These are phyloP conservation scores for Heteromyza rotundicornis DNA, from an alignment of 2,888 invertebrate species.

Conservation along the genomic window DNA sequence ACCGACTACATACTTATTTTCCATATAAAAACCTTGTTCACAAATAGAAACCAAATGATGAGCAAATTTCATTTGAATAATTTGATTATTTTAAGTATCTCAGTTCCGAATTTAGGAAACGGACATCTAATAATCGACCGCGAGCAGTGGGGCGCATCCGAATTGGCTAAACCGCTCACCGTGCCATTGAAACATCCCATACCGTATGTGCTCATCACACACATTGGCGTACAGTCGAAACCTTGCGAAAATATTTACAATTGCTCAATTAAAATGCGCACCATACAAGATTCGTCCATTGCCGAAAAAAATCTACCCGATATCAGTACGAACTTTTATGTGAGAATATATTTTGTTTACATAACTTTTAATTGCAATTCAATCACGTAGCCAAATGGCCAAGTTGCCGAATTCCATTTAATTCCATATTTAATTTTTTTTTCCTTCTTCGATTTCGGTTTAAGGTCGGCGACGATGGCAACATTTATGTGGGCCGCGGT, in stretches of 20 bases:
- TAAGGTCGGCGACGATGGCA: constrained; percentile 66
- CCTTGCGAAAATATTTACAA: constrained; percentile 60
- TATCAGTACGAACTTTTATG: constrained; percentile 62
- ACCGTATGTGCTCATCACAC: constrained; percentile 64
- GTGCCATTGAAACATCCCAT: constrained; percentile 58
- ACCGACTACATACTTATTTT: too few relatives aligned
- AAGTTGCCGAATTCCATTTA: too few relatives aligned
- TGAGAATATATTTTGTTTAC: constrained; percentile 37
- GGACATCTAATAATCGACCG: constrained; percentile 61
- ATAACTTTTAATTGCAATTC: neutral
- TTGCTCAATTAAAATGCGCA: constrained; percentile 63
- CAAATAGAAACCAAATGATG: too few relatives aligned
- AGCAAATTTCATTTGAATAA: constrained; percentile 10
- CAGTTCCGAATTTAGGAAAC: constrained; percentile 62
- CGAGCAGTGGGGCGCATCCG: constrained; percentile 60
- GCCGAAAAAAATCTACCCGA: constrained; percentile 61
- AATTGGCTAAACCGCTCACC: constrained; percentile 40
- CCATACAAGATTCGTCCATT: constrained; percentile 64
- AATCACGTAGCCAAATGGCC: too few relatives aligned
- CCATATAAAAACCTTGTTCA: too few relatives aligned
- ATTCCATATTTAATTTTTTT: neutral
- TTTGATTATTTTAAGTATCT: constrained; percentile 42
- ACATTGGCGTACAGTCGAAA: constrained; percentile 63
- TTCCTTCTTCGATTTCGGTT: constrained; percentile 3
- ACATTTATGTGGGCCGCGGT: constrained; percentile 65